A percentile compares a stretch with the other conserved stretches of the same genome.
Conservation (phyloP, 2,797 vertebrate species). For the Aeoliscus strigatus region DNA sequence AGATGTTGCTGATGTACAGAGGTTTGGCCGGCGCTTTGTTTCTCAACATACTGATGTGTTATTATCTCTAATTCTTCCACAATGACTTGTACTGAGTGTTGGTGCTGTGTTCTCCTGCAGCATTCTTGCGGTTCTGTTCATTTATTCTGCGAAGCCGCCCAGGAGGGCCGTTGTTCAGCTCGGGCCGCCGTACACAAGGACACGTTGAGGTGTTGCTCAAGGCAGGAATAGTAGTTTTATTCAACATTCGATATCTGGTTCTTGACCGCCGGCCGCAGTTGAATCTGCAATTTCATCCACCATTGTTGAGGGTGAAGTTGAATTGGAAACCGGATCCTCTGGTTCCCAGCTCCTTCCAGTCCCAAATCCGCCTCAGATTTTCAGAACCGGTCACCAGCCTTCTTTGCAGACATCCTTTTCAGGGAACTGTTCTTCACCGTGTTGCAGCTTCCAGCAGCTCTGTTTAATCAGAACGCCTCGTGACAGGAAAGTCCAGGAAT, state of each 20-base stretch:
- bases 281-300: neutral
- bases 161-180: neutral
- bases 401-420: constrained; percentile 19
- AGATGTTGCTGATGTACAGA: neutral
- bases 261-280: neutral
- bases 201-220: neutral
- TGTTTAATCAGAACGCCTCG: constrained; percentile 29
- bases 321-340: constrained; percentile 1
- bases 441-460: constrained; percentile 25
- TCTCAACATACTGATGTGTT: neutral
- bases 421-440: constrained; percentile 17
- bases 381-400: constrained; percentile 19
- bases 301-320: neutral
- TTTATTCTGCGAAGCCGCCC: neutral
- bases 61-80: neutral
- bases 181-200: neutral
- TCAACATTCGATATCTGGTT: too few relatives aligned
- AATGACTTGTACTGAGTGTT: neutral
- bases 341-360: constrained; percentile 12
- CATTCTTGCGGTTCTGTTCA: neutral
- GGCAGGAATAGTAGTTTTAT: neutral
- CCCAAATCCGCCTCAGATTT: constrained; percentile 27
- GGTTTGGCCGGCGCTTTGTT: constrained; percentile 1
- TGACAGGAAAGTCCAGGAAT: constrained; percentile 26
- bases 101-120: neutral